Conservation (phyloP, 2,797 vertebrate species). For the Molothrus aeneus region DNA sequence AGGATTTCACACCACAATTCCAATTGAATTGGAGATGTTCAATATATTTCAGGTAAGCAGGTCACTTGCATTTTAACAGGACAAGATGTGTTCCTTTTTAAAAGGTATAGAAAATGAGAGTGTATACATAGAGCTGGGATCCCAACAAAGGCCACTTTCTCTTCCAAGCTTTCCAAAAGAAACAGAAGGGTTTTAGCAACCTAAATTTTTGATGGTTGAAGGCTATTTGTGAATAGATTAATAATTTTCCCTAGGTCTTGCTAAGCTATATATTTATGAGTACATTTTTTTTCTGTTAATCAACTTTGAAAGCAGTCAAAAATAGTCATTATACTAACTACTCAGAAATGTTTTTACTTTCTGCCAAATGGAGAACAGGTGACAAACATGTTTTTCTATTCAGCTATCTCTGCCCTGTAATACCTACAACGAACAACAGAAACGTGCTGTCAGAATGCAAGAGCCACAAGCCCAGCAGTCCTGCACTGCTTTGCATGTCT, state of each 20-base stretch:
- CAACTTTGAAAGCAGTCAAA: neutral
- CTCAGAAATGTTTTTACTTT: neutral
- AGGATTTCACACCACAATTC: neutral
- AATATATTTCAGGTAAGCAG: neutral
- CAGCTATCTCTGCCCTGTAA: neutral
- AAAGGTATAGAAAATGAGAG: neutral
- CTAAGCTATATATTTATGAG: neutral
- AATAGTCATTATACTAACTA: neutral
- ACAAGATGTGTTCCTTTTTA: neutral
- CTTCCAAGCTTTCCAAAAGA: neutral
- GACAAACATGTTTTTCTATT: neutral
- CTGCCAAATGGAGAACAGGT: neutral
- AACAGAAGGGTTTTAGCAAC: neutral
- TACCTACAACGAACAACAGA: neutral
- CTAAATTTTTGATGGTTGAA: neutral
- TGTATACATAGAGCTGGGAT: neutral
- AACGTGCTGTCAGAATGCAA: neutral
- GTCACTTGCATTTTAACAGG: neutral
- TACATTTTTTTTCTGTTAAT: neutral
- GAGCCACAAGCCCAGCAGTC: neutral
- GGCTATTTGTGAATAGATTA: neutral
- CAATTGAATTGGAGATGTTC: neutral
- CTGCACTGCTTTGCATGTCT: neutral
- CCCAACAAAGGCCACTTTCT: neutral
- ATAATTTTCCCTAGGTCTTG: neutral